phyloP scores from a whole-genome alignment of 2,888 invertebrate species.

The Ichneumoninae sp. region DNA sequence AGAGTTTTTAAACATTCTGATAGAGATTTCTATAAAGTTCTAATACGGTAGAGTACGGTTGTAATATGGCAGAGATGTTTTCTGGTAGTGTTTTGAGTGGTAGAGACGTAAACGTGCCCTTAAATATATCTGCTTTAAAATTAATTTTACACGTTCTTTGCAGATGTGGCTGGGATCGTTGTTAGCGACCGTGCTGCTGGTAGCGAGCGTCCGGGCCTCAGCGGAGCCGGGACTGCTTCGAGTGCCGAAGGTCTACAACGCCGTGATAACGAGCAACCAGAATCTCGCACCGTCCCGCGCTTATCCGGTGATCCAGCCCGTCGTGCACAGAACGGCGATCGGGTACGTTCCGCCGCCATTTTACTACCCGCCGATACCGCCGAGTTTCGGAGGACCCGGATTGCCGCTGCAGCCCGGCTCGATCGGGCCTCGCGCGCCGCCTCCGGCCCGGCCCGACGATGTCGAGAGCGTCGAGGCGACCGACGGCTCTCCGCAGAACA shows the following conservation, averaged over 20 bases:
- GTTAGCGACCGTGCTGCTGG: constrained; percentile 67
- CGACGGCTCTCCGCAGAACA: constrained; percentile 30
- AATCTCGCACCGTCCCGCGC: constrained; percentile 91
- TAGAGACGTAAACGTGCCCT: no score
- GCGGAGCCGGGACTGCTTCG: constrained; percentile 85
- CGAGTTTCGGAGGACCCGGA: constrained; percentile 75
- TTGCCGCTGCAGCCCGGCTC: constrained; percentile 61
- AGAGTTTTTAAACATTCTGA: no score
- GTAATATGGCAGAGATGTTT: no score
- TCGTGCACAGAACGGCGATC: constrained; percentile 88
- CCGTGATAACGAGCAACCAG: constrained; percentile 91
- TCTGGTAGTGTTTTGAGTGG: no score
- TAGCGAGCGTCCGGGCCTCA: constrained; percentile 74
- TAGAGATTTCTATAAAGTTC: no score
- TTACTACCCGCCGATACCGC: constrained; percentile 78
- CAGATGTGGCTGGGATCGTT: constrained; percentile 62
- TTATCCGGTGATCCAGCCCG: constrained; percentile 90
- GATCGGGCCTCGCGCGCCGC: neutral
- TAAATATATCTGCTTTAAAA: no score
- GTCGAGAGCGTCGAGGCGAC: constrained; percentile 55
- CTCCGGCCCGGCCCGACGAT: constrained; percentile 44
- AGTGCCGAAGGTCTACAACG: constrained; percentile 92
- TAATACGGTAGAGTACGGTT: no score
- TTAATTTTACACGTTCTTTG: neutral
- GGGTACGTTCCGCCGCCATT: constrained; percentile 83